Percentiles rank a stretch among this genome's conserved stretches.
Conservation (phyloP, 2,113 vertebrate genomes). For the Dicerorhinus sumatrensis region DNA sequence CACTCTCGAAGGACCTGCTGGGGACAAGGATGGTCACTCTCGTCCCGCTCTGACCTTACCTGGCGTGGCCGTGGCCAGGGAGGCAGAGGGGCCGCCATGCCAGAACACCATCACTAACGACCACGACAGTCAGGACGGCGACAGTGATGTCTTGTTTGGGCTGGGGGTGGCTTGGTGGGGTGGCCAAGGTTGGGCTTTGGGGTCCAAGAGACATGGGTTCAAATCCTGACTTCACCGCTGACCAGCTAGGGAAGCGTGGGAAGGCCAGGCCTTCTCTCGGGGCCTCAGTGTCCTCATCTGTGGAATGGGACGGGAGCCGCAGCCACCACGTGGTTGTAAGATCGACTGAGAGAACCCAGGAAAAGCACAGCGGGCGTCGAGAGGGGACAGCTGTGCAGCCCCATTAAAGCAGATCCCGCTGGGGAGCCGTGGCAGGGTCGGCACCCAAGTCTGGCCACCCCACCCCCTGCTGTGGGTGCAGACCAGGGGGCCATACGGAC, state of each 20-base stretch:
- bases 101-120: rapidly evolving
- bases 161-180: neutral
- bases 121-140: rapidly evolving
- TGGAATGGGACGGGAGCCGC: neutral
- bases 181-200: neutral
- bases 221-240: neutral
- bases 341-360: neutral
- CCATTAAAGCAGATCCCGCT: too few species aligned
- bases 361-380: rapidly evolving
- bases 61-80: rapidly evolving
- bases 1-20: slow-evolving; percentile 90
- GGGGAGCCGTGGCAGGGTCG: rapidly evolving
- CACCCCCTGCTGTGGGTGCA: rapidly evolving
- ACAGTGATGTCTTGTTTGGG: rapidly evolving
- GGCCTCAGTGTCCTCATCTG: neutral
- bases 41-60: rapidly evolving
- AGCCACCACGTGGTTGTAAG: rapidly evolving
- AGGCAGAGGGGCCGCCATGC: rapidly evolving
- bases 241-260: neutral
- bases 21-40: neutral
- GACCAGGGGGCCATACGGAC: rapidly evolving
- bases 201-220: neutral
- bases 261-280: rapidly evolving
- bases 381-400: rapidly evolving
- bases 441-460: neutral